Percentiles rank a stretch among this genome's conserved stretches.
phyloP scores from a whole-genome alignment of 1,140 invertebrate species.

The Leptestheria dahalacensis region DNA sequence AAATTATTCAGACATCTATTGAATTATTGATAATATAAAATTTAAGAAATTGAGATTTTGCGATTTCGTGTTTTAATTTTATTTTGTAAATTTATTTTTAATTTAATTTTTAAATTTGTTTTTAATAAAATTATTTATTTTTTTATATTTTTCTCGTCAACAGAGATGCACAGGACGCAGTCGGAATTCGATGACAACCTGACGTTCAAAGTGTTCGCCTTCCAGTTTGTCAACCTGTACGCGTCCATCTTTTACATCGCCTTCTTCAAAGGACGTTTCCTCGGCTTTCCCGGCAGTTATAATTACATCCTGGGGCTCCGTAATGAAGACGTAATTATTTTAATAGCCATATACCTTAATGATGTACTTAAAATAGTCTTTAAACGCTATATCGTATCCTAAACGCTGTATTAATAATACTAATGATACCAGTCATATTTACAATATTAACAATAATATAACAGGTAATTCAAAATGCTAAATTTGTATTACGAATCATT shows the following conservation, averaged over 20 bases:
- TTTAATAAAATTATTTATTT: conserved; percentile 22
- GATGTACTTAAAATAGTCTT: too few relatives aligned
- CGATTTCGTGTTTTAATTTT: too few relatives aligned
- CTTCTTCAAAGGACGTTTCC: conserved; percentile 67
- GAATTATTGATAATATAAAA: too few relatives aligned
- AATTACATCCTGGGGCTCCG: conserved; percentile 48
- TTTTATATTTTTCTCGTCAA: conserved; percentile 22
- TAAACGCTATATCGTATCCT: too few relatives aligned
- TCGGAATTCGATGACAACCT: conserved; percentile 70
- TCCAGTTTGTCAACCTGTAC: conserved; percentile 78
- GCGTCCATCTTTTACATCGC: conserved; percentile 74
- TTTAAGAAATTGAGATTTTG: too few relatives aligned
- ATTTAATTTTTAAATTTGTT: conserved; percentile 1
- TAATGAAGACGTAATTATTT: conserved; percentile 46
- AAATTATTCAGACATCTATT: too few relatives aligned
- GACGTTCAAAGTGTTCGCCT: conserved; percentile 70
- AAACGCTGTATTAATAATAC: too few relatives aligned
- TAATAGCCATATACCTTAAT: not conserved
- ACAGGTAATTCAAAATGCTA: too few relatives aligned
- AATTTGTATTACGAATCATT: too few relatives aligned
- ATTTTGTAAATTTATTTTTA: too few relatives aligned
- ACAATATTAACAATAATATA: too few relatives aligned
- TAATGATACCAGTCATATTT: too few relatives aligned
- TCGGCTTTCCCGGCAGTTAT: conserved; percentile 60
- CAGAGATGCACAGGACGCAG: conserved; percentile 67